These are phyloP conservation scores for Netelia melanura DNA, from an alignment of 2,888 invertebrate species.

Conservation along the genomic window DNA sequence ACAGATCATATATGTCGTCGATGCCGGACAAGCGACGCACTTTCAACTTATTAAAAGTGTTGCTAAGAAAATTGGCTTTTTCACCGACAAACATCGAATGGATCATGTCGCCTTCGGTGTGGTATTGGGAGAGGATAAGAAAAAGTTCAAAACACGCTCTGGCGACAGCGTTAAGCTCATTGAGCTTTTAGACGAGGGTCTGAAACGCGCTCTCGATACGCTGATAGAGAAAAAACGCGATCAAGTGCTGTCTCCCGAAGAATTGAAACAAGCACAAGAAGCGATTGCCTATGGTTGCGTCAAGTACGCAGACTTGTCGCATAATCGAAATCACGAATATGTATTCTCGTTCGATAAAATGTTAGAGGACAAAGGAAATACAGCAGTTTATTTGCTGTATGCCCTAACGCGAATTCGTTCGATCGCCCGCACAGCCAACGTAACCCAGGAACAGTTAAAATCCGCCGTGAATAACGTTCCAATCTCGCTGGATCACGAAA, in stretches of 20 bases:
- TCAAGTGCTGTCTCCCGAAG: slow-evolving; percentile 92
- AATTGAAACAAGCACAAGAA: slow-evolving; percentile 93
- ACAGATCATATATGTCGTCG: slow-evolving; percentile 89
- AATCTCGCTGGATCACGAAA: slow-evolving; percentile 93
- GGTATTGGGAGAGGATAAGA: slow-evolving; percentile 98
- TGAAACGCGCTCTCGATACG: slow-evolving; percentile 93
- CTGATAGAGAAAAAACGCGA: slow-evolving; percentile 95
- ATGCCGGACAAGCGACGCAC: slow-evolving; percentile 94
- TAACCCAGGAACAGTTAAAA: slow-evolving; percentile 88
- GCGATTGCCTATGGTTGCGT: slow-evolving; percentile 99
- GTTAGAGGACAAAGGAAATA: slow-evolving; percentile 99
- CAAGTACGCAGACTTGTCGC: slow-evolving; percentile 98
- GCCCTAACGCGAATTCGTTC: slow-evolving; percentile 97
- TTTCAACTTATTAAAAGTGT: slow-evolving; percentile 92
- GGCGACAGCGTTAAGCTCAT: slow-evolving; percentile 96
- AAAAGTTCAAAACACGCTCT: slow-evolving; percentile 99
- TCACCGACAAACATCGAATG: slow-evolving; percentile 88
- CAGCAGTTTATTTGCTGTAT: slow-evolving; percentile 98
- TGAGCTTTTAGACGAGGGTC: slow-evolving; percentile 96
- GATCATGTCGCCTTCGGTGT: slow-evolving; percentile 99
- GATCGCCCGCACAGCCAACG: slow-evolving; percentile 92
- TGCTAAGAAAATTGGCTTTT: slow-evolving; percentile 91
- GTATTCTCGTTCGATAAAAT: slow-evolving; percentile 99
- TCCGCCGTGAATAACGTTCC: slow-evolving; percentile 87
- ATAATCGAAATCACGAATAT: slow-evolving; percentile 97